Conservation (phyloP, 2,888 invertebrate genomes). For the Ichneumoninae sp. region DNA sequence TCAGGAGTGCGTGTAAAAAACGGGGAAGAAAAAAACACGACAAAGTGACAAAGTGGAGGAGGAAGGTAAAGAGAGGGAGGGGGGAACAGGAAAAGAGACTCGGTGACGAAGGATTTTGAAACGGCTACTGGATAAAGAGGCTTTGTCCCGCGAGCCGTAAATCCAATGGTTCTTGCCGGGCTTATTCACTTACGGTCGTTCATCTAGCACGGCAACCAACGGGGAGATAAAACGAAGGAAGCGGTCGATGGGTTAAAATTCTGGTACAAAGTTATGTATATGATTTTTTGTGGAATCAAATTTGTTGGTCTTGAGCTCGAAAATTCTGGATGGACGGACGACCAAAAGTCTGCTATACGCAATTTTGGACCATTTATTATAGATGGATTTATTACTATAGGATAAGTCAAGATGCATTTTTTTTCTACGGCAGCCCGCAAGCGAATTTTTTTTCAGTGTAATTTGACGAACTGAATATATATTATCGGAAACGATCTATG, state of each 20-base stretch:
- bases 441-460: too few relatives aligned
- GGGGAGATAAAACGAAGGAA: slow-evolving; percentile 24
- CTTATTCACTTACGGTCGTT: slow-evolving; percentile 51
- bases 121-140: slow-evolving; percentile 44
- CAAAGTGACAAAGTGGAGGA: not conserved
- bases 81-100: not conserved
- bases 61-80: not conserved
- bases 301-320: not conserved
- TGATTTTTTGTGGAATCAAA: not conserved
- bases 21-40: not conserved
- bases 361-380: not conserved
- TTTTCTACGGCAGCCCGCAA: too few relatives aligned
- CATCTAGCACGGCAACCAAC: slow-evolving; percentile 26
- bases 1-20: not conserved
- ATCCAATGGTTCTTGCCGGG: slow-evolving; percentile 50
- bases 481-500: too few relatives aligned
- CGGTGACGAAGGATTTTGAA: slow-evolving; percentile 17
- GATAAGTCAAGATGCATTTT: too few relatives aligned
- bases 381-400: not conserved
- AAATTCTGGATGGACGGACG: not conserved
- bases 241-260: not conserved
- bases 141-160: slow-evolving; percentile 41
- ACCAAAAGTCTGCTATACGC: too few relatives aligned
- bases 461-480: too few relatives aligned
- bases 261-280: not conserved